Conservation (phyloP, 2,113 vertebrate genomes). For the Brachyhypopomus gauderio region DNA sequence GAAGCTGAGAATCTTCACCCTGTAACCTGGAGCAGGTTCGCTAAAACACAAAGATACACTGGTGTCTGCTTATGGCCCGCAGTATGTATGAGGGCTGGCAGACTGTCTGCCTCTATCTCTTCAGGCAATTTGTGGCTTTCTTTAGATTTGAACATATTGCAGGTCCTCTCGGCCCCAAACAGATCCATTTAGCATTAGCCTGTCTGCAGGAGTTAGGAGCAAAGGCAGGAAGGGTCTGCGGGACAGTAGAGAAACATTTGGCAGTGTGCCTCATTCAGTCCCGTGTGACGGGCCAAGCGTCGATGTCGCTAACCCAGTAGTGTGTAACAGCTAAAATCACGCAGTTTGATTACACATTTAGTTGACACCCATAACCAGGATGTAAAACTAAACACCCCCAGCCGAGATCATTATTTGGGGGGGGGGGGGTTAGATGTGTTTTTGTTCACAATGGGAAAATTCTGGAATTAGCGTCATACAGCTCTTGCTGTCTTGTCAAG, state of each 20-base stretch:
- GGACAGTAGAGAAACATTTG: constrained; percentile 38
- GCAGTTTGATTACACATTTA: background rate
- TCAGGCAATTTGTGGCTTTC: constrained; percentile 54
- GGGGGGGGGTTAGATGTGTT: background rate
- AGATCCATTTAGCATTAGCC: constrained; percentile 62
- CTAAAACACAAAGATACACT: background rate
- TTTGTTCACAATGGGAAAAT: background rate
- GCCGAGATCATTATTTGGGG: background rate
- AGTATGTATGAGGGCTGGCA: too few relatives aligned
- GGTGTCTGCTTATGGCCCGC: background rate
- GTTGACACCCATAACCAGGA: background rate
- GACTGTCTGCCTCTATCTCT: background rate
- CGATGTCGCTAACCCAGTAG: background rate
- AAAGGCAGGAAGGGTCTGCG: constrained; percentile 31
- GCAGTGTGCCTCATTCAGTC: constrained; percentile 40
- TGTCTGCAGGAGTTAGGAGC: constrained; percentile 30
- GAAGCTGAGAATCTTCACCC: background rate
- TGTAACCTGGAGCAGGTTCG: background rate
- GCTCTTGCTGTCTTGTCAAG: constrained; percentile 40
- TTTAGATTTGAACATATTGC: constrained; percentile 63
- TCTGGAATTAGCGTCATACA: constrained; percentile 32
- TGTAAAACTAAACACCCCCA: background rate
- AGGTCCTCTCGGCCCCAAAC: constrained; percentile 51
- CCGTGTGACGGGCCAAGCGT: constrained; percentile 13
- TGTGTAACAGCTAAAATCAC: background rate